Conservation (phyloP, 2,113 vertebrate species). For the Muntiacus muntjak region DNA sequence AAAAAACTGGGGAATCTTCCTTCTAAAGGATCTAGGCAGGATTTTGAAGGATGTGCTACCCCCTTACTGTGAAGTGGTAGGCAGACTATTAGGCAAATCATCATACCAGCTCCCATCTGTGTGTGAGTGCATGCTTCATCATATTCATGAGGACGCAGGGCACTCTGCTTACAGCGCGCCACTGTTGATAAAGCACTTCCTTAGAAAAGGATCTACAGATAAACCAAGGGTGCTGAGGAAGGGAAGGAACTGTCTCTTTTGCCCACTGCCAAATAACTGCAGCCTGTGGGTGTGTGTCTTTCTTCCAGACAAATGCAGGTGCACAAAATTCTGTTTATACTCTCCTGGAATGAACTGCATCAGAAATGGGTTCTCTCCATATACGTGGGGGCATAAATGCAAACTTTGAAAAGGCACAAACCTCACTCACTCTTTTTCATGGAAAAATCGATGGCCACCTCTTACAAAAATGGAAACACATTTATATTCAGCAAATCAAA, state of each 20-base stretch:
- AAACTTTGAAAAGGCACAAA: neutral
- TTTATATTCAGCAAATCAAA: neutral
- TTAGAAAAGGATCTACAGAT: neutral
- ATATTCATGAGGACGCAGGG: neutral
- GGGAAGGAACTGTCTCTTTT: neutral
- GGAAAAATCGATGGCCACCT: neutral
- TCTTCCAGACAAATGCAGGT: neutral
- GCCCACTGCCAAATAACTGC: neutral
- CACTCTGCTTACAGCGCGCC: neutral
- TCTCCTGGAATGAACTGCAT: neutral
- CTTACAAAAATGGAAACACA: neutral
- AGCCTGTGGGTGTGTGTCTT: neutral
- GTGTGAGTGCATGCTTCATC: neutral
- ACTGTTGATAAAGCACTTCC: neutral
- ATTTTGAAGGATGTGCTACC: neutral
- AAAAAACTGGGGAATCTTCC: neutral
- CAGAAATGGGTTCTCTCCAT: neutral
- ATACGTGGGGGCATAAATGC: neutral
- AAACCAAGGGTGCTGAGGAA: neutral
- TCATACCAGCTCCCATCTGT: neutral
- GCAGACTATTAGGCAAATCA: neutral
- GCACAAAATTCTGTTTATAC: neutral
- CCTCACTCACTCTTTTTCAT: neutral
- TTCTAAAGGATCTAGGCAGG: neutral
- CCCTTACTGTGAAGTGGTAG: neutral